Conservation (phyloP, 2,888 invertebrate genomes). For the Adelognathus sp. region DNA sequence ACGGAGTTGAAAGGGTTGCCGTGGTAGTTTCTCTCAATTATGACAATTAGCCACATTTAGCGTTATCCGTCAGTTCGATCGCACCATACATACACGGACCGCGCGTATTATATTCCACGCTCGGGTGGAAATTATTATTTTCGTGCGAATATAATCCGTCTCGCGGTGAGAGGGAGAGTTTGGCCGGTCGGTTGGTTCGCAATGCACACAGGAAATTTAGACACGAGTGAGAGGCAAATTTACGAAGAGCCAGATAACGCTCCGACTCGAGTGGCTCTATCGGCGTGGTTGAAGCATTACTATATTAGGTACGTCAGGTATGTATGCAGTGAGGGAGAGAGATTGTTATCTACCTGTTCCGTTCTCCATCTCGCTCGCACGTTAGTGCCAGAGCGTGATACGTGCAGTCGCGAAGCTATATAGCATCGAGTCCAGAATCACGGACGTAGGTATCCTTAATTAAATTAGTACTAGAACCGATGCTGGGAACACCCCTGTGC, state of each 20-base stretch:
- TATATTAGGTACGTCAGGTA: constrained; percentile 12
- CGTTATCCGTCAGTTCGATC: constrained; percentile 53
- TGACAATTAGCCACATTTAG: constrained; percentile 54
- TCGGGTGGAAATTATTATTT: constrained; percentile 54
- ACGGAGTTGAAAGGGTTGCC: not conserved
- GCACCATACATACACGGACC: not conserved
- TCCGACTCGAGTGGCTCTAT: constrained; percentile 46
- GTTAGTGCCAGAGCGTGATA: not conserved
- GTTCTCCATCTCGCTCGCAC: not conserved
- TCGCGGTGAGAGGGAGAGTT: constrained; percentile 2
- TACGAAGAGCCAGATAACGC: constrained; percentile 56
- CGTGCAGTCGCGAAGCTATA: constrained; percentile 7
- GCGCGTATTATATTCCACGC: not conserved
- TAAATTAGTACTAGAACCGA: constrained; percentile 59
- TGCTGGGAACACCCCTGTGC: constrained; percentile 32
- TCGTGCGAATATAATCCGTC: constrained; percentile 37
- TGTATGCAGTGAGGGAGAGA: constrained; percentile 15
- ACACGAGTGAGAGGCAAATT: constrained; percentile 43
- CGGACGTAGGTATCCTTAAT: constrained; percentile 59
- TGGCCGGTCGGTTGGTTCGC: no score
- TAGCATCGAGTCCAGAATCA: constrained; percentile 57
- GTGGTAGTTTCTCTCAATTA: constrained; percentile 49
- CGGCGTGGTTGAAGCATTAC: constrained; percentile 26
- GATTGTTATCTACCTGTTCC: constrained; percentile 43
- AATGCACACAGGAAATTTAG: constrained; percentile 29